phyloP scores from a whole-genome alignment of 2,888 invertebrate genomes.

The Plebejus anna region DNA sequence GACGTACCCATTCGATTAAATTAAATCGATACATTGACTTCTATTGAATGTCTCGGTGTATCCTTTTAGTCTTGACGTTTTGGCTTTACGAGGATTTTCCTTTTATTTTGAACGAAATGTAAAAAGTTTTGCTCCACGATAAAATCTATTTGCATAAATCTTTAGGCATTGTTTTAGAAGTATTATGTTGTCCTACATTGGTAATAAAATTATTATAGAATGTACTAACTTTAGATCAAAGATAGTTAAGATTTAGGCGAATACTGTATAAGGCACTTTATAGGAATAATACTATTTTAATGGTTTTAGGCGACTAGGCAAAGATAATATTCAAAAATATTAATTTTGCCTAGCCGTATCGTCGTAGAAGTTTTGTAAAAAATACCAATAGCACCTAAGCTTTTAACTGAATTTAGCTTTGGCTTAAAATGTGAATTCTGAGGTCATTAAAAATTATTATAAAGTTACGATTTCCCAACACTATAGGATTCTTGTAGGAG shows the following conservation, averaged over 20 bases:
- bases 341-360: too few relatives aligned
- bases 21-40: constrained; percentile 29
- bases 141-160: constrained; percentile 41
- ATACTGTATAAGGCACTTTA: too few relatives aligned
- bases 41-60: constrained; percentile 37
- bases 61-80: constrained; percentile 46
- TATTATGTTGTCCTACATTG: not conserved
- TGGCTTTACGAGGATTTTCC: constrained; percentile 18
- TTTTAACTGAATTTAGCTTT: not conserved
- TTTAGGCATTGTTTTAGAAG: constrained; percentile 40
- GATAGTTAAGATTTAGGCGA: too few relatives aligned
- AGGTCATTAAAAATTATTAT: not conserved
- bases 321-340: too few relatives aligned
- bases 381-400: not conserved
- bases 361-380: too few relatives aligned
- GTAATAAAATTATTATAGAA: too few relatives aligned
- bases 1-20: constrained; percentile 29
- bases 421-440: not conserved
- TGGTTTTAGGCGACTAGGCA: too few relatives aligned
- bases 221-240: too few relatives aligned
- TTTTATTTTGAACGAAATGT: constrained; percentile 35
- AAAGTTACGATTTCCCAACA: not conserved
- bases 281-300: too few relatives aligned
- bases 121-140: not conserved
- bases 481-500: constrained; percentile 63